Percentiles rank a stretch among this genome's conserved stretches.
These are phyloP conservation scores for Falco cherrug DNA, from an alignment of 2,797 vertebrate genomes.

Conservation along the genomic window DNA sequence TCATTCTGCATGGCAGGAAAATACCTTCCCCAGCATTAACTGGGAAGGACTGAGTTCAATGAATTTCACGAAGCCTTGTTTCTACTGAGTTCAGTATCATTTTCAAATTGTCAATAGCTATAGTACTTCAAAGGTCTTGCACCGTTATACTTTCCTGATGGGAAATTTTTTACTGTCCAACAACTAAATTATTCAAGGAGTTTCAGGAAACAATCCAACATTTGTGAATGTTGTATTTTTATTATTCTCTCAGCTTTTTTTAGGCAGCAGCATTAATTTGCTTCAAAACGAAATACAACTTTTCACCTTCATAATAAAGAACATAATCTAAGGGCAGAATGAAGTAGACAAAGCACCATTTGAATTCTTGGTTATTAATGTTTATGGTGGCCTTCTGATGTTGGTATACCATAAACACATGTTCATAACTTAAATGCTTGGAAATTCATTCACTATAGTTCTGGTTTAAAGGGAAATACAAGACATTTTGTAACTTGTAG, in stretches of 20 bases:
- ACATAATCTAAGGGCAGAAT: not conserved
- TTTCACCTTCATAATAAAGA: not conserved
- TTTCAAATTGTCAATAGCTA: not conserved
- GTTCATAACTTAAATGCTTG: not conserved
- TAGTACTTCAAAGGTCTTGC: not conserved
- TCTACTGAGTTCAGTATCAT: not conserved
- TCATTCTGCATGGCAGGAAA: not conserved
- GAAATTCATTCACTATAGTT: not conserved
- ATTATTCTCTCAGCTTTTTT: not conserved
- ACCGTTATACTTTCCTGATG: not conserved
- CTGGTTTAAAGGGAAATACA: not conserved
- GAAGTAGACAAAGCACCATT: not conserved
- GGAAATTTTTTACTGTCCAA: not conserved
- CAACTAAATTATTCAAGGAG: not conserved
- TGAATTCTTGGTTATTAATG: slow-evolving; percentile 3
- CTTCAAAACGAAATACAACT: not conserved
- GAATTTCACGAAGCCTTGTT: not conserved
- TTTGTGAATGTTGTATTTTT: not conserved
- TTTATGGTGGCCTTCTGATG: not conserved
- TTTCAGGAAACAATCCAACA: not conserved
- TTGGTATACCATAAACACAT: not conserved
- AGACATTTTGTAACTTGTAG: not conserved
- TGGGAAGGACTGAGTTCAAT: not conserved
- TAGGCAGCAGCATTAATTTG: not conserved
- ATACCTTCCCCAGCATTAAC: not conserved